These are phyloP conservation scores for Pammene aurita DNA, from an alignment of 2,888 invertebrate genomes.

Conservation along the genomic window DNA sequence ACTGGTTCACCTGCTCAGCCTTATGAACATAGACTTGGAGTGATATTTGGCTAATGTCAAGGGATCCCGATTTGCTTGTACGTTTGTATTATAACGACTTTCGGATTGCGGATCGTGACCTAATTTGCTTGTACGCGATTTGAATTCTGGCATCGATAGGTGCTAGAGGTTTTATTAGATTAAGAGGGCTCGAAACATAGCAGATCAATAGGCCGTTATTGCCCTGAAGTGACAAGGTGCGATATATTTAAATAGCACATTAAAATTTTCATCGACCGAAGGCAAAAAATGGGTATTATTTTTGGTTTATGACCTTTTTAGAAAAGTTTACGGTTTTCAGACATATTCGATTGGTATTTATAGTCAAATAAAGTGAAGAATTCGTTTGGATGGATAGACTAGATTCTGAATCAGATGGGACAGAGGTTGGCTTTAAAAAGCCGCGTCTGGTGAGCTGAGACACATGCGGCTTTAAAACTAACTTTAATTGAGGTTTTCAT, in stretches of 20 bases:
- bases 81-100: conserved; percentile 42
- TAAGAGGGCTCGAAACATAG: neutral
- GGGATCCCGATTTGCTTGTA: conserved; percentile 48
- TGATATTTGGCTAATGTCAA: conserved; percentile 55
- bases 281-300: no score
- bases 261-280: no score
- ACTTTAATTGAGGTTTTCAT: no score
- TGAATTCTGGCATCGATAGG: conserved; percentile 15
- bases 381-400: no score
- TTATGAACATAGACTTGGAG: conserved; percentile 24
- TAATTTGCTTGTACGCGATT: conserved; percentile 30
- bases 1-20: neutral
- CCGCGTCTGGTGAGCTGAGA: no score
- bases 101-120: conserved; percentile 38
- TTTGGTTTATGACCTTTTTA: no score
- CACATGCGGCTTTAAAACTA: no score
- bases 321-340: no score
- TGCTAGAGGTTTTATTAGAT: conserved; percentile 18
- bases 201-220: neutral
- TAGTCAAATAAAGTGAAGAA: no score
- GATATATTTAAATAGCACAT: neutral
- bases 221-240: neutral
- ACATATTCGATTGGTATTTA: no score
- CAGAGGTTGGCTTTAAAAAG: no score
- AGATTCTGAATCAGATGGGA: no score